A percentile compares a stretch with the other conserved stretches of the same genome.
Conservation (phyloP, 2,888 invertebrate genomes). For the Campoplex capitator region DNA sequence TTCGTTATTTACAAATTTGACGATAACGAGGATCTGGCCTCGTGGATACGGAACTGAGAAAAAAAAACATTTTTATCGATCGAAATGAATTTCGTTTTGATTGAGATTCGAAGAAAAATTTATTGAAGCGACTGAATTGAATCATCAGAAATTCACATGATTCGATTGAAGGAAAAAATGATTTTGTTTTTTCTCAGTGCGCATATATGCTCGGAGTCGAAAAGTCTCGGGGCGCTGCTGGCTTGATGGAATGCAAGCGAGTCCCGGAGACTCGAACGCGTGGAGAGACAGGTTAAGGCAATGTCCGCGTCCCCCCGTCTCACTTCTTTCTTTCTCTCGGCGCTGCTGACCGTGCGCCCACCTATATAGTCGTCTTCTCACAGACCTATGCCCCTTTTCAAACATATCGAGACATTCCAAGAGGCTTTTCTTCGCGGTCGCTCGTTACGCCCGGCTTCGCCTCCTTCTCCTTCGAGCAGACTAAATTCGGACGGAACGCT, state of each 20-base stretch:
- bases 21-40: slow-evolving; percentile 20
- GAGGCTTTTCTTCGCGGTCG: not conserved
- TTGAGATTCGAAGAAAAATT: too few species aligned
- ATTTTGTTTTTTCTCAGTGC: too few species aligned
- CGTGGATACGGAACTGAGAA: slow-evolving; percentile 50
- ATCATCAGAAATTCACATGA: too few species aligned
- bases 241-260: slow-evolving; percentile 83
- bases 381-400: slow-evolving; percentile 83
- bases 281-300: slow-evolving; percentile 84
- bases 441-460: not conserved
- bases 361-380: not conserved
- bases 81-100: too few species aligned
- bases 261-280: slow-evolving; percentile 82
- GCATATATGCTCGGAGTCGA: slow-evolving; percentile 67
- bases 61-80: too few species aligned
- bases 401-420: slow-evolving; percentile 81
- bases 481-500: not conserved
- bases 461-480: not conserved
- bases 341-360: slow-evolving; percentile 9
- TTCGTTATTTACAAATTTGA: not conserved
- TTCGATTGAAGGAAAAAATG: too few species aligned
- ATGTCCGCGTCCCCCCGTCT: slow-evolving; percentile 76
- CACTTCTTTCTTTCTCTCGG: slow-evolving; percentile 23
- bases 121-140: too few species aligned
- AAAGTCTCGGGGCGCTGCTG: slow-evolving; percentile 70